phyloP scores from a whole-genome alignment of 2,113 vertebrate genomes.

The Polyodon spathula region DNA sequence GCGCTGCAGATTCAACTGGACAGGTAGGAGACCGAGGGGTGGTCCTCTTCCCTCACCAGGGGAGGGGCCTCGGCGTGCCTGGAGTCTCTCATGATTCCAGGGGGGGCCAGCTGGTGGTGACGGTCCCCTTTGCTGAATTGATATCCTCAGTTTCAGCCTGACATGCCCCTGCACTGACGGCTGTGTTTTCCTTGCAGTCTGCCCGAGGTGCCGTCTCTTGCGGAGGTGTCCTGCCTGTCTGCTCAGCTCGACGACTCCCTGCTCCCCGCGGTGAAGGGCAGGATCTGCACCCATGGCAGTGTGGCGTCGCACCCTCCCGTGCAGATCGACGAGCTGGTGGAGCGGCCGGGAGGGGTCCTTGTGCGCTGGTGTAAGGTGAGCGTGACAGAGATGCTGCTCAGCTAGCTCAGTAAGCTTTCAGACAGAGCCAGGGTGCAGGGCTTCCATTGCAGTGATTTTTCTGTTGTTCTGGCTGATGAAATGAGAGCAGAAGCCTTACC shows the following conservation, averaged over 20 bases:
- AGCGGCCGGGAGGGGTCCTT: slow-evolving; percentile 84
- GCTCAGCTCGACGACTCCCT: slow-evolving; percentile 90
- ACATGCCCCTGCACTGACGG: not conserved
- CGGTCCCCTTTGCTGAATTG: too few relatives aligned
- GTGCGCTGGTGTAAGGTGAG: slow-evolving; percentile 94
- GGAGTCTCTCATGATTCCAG: too few relatives aligned
- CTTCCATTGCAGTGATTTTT: not conserved
- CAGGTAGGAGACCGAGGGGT: slow-evolving; percentile 57
- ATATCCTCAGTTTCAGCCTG: too few relatives aligned
- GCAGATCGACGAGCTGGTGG: slow-evolving; percentile 86
- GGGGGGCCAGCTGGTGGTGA: too few relatives aligned
- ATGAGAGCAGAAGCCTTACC: too few relatives aligned
- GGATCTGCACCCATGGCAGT: slow-evolving; percentile 71
- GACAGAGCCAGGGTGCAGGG: not conserved
- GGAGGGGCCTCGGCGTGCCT: too few relatives aligned
- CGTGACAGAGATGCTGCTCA: slow-evolving; percentile 3
- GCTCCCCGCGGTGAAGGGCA: slow-evolving; percentile 69
- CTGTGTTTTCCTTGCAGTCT: slow-evolving; percentile 56
- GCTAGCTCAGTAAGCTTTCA: not conserved
- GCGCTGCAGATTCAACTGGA: slow-evolving; percentile 93
- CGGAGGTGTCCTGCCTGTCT: slow-evolving; percentile 88
- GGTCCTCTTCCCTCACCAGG: too few relatives aligned
- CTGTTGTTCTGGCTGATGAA: too few relatives aligned
- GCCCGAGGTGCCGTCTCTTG: slow-evolving; percentile 89
- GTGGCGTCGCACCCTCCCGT: slow-evolving; percentile 88